A percentile compares a stretch with the other conserved stretches of the same genome.
phyloP scores from a whole-genome alignment of 2,888 invertebrate genomes.

The Pollenia angustigena region DNA sequence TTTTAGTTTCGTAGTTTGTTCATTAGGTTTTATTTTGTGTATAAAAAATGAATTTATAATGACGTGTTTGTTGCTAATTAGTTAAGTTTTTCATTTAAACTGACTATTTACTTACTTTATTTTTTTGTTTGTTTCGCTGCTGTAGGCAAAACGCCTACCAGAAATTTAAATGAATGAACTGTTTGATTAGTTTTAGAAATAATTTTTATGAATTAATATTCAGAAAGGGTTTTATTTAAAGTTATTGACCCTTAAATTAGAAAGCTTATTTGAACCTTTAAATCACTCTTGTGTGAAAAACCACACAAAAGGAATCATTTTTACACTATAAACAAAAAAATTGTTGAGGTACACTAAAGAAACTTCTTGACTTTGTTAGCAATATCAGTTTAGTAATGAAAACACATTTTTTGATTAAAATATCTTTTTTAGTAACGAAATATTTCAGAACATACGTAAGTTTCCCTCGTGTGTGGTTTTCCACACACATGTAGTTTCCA shows the following conservation, averaged over 20 bases:
- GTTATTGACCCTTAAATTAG: not conserved
- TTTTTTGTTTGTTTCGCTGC: not conserved
- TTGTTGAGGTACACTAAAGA: too few relatives aligned
- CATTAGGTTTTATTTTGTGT: conserved; percentile 15
- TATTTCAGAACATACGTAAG: too few relatives aligned
- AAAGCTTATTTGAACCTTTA: not conserved
- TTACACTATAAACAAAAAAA: too few relatives aligned
- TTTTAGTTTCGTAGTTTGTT: not conserved
- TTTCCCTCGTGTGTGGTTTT: too few relatives aligned
- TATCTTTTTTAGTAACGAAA: too few relatives aligned
- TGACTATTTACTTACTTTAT: conserved; percentile 1
- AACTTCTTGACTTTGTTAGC: too few relatives aligned
- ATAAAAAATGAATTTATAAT: conserved; percentile 10
- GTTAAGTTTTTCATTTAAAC: conserved; percentile 18
- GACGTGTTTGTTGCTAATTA: conserved; percentile 45
- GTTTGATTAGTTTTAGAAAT: not conserved
- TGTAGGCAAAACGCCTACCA: not conserved
- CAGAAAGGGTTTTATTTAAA: not conserved
- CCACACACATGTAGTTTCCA: too few relatives aligned
- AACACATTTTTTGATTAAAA: too few relatives aligned
- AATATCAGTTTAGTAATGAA: too few relatives aligned
- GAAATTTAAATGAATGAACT: conserved; percentile 9
- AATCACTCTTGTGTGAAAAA: too few relatives aligned
- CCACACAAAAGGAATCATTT: too few relatives aligned
- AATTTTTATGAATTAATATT: not conserved